Percentiles rank a stretch among this genome's conserved stretches.
These are phyloP conservation scores for Platyura marginata DNA, from an alignment of 1,140 invertebrate species.

Conservation along the genomic window DNA sequence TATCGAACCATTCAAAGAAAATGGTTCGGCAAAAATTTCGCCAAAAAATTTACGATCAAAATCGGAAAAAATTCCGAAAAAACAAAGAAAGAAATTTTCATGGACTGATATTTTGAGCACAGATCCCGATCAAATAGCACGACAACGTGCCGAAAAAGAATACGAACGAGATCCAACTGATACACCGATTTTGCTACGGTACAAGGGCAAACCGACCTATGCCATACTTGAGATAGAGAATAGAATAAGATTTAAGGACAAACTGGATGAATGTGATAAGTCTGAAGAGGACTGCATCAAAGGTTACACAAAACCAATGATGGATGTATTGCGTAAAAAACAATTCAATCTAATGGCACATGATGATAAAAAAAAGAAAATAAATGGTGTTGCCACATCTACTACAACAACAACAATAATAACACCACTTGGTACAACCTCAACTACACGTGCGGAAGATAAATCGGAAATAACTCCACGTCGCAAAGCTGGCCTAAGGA, in stretches of 20 bases:
- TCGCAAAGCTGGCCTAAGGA: slow-evolving; percentile 1
- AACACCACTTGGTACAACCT: neutral
- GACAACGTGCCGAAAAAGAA: slow-evolving; percentile 22
- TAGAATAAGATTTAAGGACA: slow-evolving; percentile 5
- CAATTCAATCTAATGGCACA: neutral
- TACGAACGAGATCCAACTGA: slow-evolving; percentile 19
- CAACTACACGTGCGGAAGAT: no score
- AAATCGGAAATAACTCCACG: neutral
- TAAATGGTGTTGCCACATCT: neutral
- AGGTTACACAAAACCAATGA: slow-evolving; percentile 4
- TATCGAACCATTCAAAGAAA: slow-evolving; percentile 17
- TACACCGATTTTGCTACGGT: neutral
- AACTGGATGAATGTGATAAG: neutral
- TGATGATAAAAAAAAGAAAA: neutral
- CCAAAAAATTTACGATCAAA: slow-evolving; percentile 24
- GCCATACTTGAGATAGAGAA: slow-evolving; percentile 19
- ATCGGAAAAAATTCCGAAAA: slow-evolving; percentile 15
- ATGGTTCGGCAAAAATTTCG: slow-evolving; percentile 16
- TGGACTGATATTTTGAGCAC: slow-evolving; percentile 22
- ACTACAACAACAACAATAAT: no score
- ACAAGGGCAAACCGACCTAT: slow-evolving; percentile 20
- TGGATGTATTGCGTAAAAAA: slow-evolving; percentile 3
- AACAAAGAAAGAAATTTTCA: slow-evolving; percentile 18
- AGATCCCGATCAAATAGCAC: slow-evolving; percentile 23
- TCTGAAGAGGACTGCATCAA: slow-evolving; percentile 2